phyloP scores from a whole-genome alignment of 2,797 vertebrate genomes.

The Phrynocephalus forsythii region DNA sequence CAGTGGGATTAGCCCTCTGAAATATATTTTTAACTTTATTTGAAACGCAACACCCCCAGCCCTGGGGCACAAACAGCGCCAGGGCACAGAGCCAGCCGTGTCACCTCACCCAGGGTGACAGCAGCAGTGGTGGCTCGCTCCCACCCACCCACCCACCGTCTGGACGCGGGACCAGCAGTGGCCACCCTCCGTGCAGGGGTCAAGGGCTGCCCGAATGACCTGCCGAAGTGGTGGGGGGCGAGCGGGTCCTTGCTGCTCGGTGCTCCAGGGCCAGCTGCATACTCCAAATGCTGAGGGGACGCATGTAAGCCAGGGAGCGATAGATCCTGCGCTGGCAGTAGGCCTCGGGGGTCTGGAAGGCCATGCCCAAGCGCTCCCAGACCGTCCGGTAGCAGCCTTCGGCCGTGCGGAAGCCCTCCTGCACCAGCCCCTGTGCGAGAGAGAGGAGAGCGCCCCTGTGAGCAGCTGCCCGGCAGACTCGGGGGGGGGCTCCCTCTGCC shows the following conservation, averaged over 20 bases:
- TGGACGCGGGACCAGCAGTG: no score
- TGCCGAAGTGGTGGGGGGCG: no score
- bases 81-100: no score
- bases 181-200: not conserved
- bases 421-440: slow-evolving; percentile 83
- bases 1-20: no score
- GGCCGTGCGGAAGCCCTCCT: slow-evolving; percentile 89
- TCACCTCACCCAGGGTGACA: not conserved
- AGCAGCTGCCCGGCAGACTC: no score
- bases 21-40: no score
- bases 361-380: slow-evolving; percentile 94
- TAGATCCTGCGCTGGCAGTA: slow-evolving; percentile 92
- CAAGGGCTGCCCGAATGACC: rapidly evolving
- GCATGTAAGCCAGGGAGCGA: slow-evolving; percentile 97
- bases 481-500: no score
- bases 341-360: slow-evolving; percentile 96
- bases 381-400: slow-evolving; percentile 95
- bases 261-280: slow-evolving; percentile 91
- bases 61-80: no score
- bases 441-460: no score
- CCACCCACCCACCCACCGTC: no score
- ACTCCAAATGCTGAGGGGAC: slow-evolving; percentile 95
- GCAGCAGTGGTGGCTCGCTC: no score
- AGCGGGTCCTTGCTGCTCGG: slow-evolving; percentile 14
- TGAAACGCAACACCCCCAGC: no score